phyloP scores from a whole-genome alignment of 2,888 invertebrate species.

The Ormyrus thymus region DNA sequence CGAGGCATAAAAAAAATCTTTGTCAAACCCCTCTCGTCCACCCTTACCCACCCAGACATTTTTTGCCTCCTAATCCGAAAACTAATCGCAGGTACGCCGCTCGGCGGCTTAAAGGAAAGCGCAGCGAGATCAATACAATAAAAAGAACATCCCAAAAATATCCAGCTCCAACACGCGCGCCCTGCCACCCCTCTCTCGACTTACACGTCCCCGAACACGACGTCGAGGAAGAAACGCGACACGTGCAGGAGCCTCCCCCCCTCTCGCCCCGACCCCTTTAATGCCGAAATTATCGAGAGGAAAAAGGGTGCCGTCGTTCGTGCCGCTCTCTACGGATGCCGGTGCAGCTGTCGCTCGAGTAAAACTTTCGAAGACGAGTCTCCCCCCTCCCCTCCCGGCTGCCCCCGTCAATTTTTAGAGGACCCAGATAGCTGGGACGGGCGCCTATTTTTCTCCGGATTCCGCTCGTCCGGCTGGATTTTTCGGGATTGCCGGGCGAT shows the following conservation, averaged over 20 bases:
- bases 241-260: conserved; percentile 15
- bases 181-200: neutral
- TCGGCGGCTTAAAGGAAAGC: neutral
- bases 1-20: too few relatives aligned
- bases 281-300: conserved; percentile 38
- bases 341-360: conserved; percentile 58
- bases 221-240: conserved; percentile 22
- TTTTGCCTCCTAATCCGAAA: conserved; percentile 23
- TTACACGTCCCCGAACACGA: neutral
- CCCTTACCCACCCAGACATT: neutral
- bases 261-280: conserved; percentile 8
- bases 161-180: neutral
- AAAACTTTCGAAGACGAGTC: conserved; percentile 52
- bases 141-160: conserved; percentile 28
- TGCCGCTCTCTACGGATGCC: conserved; percentile 57
- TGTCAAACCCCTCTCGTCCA: too few relatives aligned
- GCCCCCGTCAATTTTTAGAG: conserved; percentile 20
- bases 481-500: neutral
- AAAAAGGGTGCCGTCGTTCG: conserved; percentile 51
- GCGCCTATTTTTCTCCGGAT: neutral
- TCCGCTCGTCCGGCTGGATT: neutral
- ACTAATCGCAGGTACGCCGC: conserved; percentile 16
- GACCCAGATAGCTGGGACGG: neutral
- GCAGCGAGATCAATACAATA: conserved; percentile 6
- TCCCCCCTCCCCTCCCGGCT: neutral